Evolutionary conservation across 2,797 vertebrate genomes (phyloP).

Genomic region (Rhodeus uyekii): DNA sequence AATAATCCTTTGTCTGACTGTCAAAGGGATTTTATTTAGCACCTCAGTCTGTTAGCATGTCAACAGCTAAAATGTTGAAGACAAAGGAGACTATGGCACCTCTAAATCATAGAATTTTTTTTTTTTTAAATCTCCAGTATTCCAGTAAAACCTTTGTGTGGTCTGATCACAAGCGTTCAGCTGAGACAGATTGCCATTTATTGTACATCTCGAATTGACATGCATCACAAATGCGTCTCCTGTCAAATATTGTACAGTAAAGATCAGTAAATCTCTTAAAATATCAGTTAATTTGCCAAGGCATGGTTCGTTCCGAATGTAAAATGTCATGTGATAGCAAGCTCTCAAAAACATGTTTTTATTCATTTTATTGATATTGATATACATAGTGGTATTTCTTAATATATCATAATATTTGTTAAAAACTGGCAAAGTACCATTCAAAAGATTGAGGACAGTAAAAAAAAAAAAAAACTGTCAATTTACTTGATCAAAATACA

Average conservation of each 20-base stretch:
- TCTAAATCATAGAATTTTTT: not conserved
- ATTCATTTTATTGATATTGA: not conserved
- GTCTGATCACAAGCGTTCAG: not conserved
- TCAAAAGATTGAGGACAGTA: not conserved
- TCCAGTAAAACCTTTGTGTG: not conserved
- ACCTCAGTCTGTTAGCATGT: constrained; percentile 5
- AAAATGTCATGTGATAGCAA: not conserved
- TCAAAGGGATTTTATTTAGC: constrained; percentile 34
- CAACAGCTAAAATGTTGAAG: constrained; percentile 18
- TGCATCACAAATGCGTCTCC: not conserved
- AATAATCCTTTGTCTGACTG: constrained; percentile 30
- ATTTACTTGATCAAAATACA: too few relatives aligned
- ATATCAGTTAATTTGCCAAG: not conserved
- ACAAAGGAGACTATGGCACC: not conserved
- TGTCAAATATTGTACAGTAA: not conserved
- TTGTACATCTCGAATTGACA: not conserved
- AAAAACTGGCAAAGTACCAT: not conserved
- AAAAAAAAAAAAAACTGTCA: too few relatives aligned
- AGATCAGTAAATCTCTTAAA: not conserved
- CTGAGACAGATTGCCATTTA: not conserved
- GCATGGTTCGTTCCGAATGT: not conserved
- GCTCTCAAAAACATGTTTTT: not conserved
- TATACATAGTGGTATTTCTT: not conserved
- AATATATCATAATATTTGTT: not conserved
- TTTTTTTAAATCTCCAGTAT: not conserved